Evolutionary conservation across 2,797 vertebrate species (phyloP).

Genomic region (Poeciliopsis infans): DNA sequence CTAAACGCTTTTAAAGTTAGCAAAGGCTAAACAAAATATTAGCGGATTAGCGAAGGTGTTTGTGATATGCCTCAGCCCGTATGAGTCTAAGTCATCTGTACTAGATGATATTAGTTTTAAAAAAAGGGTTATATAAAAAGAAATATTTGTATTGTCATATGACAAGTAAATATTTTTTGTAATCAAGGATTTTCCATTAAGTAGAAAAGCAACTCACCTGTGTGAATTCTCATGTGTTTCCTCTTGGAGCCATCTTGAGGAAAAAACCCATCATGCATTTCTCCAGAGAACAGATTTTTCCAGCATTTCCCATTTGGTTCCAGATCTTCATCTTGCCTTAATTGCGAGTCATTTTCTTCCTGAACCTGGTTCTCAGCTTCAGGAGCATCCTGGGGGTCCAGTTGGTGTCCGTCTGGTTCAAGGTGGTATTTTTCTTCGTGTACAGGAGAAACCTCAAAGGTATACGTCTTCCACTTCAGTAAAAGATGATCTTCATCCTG

Average conservation of each 20-base stretch:
- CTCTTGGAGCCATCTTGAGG: neutral
- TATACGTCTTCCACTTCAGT: neutral
- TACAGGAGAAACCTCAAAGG: slow-evolving; percentile 4
- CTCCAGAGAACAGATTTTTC: neutral
- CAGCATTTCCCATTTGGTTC: neutral
- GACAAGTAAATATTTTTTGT: neutral
- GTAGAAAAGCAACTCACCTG: neutral
- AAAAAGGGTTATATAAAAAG: neutral
- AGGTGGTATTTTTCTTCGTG: slow-evolving; percentile 2
- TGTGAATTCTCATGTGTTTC: neutral
- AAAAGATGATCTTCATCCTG: neutral
- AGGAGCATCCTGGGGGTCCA: neutral
- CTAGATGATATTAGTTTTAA: neutral
- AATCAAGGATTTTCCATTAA: neutral
- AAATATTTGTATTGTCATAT: neutral
- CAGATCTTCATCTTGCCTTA: neutral
- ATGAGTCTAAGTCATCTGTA: neutral
- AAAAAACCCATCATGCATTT: neutral
- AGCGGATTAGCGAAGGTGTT: neutral
- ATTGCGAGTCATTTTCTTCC: neutral
- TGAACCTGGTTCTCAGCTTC: neutral
- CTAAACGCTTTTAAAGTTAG: neutral
- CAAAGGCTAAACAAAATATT: neutral
- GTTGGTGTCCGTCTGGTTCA: neutral
- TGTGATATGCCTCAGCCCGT: neutral